phyloP scores from a whole-genome alignment of 2,888 invertebrate species.

The Andrena dorsata region DNA sequence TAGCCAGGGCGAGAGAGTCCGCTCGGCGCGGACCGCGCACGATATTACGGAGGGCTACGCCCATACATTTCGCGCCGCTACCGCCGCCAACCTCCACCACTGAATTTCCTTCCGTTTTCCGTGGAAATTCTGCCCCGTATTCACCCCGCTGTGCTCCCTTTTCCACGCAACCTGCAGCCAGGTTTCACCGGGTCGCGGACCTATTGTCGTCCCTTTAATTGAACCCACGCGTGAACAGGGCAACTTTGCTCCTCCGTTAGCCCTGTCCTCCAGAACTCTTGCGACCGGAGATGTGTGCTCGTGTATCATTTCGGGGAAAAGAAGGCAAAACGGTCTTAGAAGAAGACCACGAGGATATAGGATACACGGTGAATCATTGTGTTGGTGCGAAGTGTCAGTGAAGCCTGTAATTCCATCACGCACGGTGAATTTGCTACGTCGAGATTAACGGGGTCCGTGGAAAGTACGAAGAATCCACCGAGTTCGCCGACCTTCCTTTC shows the following conservation, averaged over 20 bases:
- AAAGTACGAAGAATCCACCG: slow-evolving; percentile 35
- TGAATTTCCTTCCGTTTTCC: slow-evolving; percentile 79
- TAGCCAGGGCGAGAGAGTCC: slow-evolving; percentile 71
- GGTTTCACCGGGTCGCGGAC: slow-evolving; percentile 42
- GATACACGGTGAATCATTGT: slow-evolving; percentile 5
- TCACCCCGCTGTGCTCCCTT: slow-evolving; percentile 27
- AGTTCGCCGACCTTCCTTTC: slow-evolving; percentile 51
- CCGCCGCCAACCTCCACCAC: slow-evolving; percentile 70
- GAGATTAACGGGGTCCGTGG: slow-evolving; percentile 52
- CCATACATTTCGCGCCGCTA: slow-evolving; percentile 74
- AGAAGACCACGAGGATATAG: neutral
- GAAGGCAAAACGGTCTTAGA: neutral
- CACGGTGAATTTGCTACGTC: slow-evolving; percentile 50
- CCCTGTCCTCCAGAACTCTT: neutral
- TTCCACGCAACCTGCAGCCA: slow-evolving; percentile 38
- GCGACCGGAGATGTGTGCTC: neutral
- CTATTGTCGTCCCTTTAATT: slow-evolving; percentile 69
- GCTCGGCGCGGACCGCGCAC: slow-evolving; percentile 71
- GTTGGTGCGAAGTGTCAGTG: slow-evolving; percentile 36
- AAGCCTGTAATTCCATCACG: slow-evolving; percentile 56
- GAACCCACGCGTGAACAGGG: slow-evolving; percentile 52
- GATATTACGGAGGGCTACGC: slow-evolving; percentile 74
- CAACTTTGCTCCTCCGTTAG: neutral
- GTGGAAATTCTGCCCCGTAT: slow-evolving; percentile 64
- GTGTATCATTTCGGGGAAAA: neutral